These are phyloP conservation scores for Drosophila colorata DNA, from an alignment of 2,888 invertebrate genomes.

Conservation along the genomic window DNA sequence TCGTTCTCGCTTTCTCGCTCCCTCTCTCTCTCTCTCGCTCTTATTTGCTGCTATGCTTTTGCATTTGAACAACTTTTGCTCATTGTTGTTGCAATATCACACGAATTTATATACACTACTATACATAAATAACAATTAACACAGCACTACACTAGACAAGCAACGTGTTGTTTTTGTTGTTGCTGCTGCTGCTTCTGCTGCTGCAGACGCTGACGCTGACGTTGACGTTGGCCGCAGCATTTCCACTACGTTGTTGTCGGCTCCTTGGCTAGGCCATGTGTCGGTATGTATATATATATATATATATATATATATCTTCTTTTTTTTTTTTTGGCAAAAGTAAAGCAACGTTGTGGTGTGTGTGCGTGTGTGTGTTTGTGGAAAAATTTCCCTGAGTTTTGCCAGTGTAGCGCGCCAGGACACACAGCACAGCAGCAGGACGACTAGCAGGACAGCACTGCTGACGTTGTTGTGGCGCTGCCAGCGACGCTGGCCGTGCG, in stretches of 20 bases:
- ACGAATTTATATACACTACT: constrained; percentile 67
- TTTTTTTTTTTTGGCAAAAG: constrained; percentile 40
- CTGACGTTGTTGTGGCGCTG: constrained; percentile 68
- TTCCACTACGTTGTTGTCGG: constrained; percentile 45
- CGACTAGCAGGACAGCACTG: constrained; percentile 71
- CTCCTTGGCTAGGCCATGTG: constrained; percentile 50
- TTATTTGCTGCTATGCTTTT: constrained; percentile 40
- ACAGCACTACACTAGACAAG: constrained; percentile 56
- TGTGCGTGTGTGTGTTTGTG: constrained; percentile 36
- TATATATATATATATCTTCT: constrained; percentile 18
- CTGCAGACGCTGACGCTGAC: constrained; percentile 36
- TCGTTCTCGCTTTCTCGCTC: constrained; percentile 1
- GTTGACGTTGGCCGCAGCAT: constrained; percentile 55
- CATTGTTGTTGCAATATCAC: constrained; percentile 62
- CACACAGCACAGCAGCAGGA: constrained; percentile 47
- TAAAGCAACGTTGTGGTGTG: constrained; percentile 20
- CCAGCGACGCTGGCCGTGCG: constrained; percentile 43
- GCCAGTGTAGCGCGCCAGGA: constrained; percentile 58
- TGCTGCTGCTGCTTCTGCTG: constrained; percentile 33
- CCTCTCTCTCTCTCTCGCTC: constrained; percentile 1
- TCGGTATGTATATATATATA: constrained; percentile 31
- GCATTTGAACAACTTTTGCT: constrained; percentile 52
- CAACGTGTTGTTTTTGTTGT: constrained; percentile 42
- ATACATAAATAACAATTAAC: constrained; percentile 77
- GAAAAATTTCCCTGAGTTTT: constrained; percentile 76